Evolutionary conservation across 1,140 invertebrate species (phyloP).

Genomic region (Bombus sibiricus): DNA sequence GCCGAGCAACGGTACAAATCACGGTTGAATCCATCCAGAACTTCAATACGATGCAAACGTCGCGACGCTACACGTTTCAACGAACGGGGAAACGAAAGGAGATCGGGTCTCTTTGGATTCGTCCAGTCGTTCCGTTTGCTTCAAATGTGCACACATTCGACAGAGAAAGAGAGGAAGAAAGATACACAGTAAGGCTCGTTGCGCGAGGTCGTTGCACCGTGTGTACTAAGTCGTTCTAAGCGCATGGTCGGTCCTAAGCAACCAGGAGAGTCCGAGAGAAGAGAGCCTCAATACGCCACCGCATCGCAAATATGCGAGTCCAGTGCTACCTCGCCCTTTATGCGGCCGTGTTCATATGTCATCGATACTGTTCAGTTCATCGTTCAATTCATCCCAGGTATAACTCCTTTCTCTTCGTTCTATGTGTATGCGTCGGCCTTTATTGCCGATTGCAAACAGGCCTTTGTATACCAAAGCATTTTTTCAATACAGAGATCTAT

Average conservation of each 20-base stretch:
- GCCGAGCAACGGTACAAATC: constrained; percentile 6
- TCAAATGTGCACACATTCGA: background rate
- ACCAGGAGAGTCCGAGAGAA: constrained; percentile 47
- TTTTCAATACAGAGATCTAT: background rate
- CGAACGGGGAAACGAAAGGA: constrained; percentile 13
- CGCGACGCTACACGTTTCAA: constrained; percentile 30
- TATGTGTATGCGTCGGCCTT: background rate
- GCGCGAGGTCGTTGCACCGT: constrained; percentile 71
- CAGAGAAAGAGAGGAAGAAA: constrained; percentile 36
- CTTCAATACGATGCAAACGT: constrained; percentile 17
- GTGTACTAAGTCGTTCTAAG: constrained; percentile 68
- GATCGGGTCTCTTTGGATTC: background rate
- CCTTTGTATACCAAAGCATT: background rate
- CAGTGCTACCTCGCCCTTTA: background rate
- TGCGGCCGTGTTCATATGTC: background rate
- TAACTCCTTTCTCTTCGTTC: background rate
- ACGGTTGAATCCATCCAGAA: background rate
- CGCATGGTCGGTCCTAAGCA: constrained; percentile 59
- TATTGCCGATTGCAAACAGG: background rate
- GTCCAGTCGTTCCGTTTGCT: constrained; percentile 27
- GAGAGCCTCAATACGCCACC: constrained; percentile 46
- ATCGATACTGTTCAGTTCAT: too few species aligned
- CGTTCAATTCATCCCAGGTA: background rate
- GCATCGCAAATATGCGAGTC: constrained; percentile 63
- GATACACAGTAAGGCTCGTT: constrained; percentile 58